phyloP scores from a whole-genome alignment of 2,113 vertebrate genomes.

The Setophaga coronata region DNA sequence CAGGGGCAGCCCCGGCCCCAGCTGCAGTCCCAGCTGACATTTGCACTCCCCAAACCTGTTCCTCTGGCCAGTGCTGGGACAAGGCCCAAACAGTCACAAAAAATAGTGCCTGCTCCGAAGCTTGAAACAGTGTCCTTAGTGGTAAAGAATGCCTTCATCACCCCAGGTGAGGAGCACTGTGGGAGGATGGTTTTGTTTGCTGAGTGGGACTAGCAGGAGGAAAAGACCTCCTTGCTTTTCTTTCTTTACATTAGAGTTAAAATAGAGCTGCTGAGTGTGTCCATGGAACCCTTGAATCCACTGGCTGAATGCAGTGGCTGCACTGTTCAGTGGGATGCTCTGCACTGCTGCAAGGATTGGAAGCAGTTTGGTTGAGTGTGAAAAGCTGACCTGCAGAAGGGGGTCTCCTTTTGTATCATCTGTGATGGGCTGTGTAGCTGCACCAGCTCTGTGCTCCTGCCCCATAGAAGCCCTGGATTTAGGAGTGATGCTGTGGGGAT shows the following conservation, averaged over 20 bases:
- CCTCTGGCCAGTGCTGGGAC: conserved; percentile 73
- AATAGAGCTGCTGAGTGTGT: neutral
- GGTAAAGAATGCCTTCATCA: conserved; percentile 74
- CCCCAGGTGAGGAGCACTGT: conserved; percentile 67
- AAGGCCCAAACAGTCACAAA: conserved; percentile 80
- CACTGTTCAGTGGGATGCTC: neutral
- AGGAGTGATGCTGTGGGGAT: neutral
- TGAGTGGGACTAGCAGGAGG: neutral
- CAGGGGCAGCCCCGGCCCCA: conserved; percentile 59
- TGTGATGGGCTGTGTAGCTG: neutral
- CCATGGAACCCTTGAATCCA: neutral
- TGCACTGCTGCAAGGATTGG: neutral
- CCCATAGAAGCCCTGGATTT: neutral
- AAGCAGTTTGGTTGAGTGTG: neutral
- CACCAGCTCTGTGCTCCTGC: neutral
- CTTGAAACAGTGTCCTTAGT: conserved; percentile 77
- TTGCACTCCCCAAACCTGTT: conserved; percentile 81
- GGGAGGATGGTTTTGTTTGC: neutral
- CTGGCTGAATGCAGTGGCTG: neutral
- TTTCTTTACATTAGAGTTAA: neutral
- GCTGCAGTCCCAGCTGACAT: conserved; percentile 72
- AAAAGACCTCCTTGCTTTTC: neutral
- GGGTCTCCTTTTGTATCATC: neutral
- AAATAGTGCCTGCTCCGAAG: conserved; percentile 83
- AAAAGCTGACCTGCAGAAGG: neutral